Evolutionary conservation across 2,113 vertebrate species (phyloP).

Genomic region (Marmota monax): DNA sequence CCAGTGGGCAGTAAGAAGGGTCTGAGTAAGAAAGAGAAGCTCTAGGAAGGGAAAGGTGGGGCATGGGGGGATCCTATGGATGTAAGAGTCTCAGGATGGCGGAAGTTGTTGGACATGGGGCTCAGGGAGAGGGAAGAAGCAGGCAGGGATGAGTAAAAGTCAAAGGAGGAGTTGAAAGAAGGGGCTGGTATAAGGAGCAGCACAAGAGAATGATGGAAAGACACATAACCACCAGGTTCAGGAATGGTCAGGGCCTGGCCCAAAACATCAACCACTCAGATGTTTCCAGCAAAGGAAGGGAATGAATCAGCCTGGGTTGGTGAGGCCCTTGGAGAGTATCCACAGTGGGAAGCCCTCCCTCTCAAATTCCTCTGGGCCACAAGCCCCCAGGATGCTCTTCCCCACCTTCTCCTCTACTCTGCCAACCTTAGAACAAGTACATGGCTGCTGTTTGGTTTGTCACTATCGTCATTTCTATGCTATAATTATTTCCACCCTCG

Average conservation of each 20-base stretch:
- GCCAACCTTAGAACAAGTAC: background rate
- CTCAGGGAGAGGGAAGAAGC: background rate
- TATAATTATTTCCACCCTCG: background rate
- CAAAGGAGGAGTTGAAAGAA: background rate
- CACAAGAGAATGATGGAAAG: background rate
- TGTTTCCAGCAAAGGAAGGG: background rate
- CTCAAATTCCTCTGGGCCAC: background rate
- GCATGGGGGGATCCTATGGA: background rate
- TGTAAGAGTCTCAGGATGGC: background rate
- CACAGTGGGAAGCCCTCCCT: background rate
- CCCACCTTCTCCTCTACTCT: background rate
- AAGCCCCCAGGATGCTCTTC: background rate
- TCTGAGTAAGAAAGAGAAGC: background rate
- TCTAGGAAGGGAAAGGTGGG: background rate
- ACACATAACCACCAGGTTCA: background rate
- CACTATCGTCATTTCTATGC: background rate
- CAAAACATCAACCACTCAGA: background rate
- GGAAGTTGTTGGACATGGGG: background rate
- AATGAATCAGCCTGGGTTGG: background rate
- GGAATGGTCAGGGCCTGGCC: background rate
- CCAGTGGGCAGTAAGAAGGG: background rate
- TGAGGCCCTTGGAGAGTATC: background rate
- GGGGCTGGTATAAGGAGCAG: background rate
- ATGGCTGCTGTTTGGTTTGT: background rate
- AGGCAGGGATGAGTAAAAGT: background rate